Percentiles rank a stretch among this genome's conserved stretches.
Evolutionary conservation across 2,113 vertebrate species (phyloP).

Genomic region (Mobula birostris): DNA sequence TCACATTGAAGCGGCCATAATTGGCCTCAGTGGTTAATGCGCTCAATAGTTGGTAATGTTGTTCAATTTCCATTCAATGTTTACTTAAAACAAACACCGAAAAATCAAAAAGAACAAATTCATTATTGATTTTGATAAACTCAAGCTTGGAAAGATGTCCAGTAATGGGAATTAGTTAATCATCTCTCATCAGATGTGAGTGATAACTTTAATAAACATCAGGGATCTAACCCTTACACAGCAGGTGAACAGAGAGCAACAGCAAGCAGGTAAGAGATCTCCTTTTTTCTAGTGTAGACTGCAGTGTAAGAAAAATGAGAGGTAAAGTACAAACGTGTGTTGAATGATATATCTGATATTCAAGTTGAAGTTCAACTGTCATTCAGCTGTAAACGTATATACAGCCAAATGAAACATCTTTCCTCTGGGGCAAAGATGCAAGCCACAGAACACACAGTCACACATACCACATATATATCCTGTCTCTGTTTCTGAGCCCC

Average conservation of each 20-base stretch:
- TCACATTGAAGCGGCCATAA: not conserved
- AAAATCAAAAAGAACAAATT: not conserved
- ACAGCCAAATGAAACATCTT: too few species aligned
- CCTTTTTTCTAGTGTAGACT: not conserved
- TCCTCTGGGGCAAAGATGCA: too few species aligned
- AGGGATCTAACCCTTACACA: not conserved
- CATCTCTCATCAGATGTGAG: not conserved
- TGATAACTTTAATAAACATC: not conserved
- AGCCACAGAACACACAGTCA: too few species aligned
- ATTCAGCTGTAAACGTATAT: too few species aligned
- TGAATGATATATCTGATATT: not conserved
- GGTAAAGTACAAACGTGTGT: not conserved
- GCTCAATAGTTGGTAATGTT: too few species aligned
- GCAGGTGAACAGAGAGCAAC: not conserved
- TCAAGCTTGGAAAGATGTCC: not conserved
- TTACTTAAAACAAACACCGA: not conserved
- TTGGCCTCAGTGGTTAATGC: not conserved
- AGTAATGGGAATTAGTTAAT: not conserved
- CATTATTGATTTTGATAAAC: not conserved
- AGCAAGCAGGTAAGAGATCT: not conserved
- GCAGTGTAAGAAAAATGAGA: not conserved
- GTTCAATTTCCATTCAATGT: not conserved
- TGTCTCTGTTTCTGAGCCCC: too few species aligned
- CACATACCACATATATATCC: too few species aligned
- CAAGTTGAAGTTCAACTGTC: not conserved